Conservation (phyloP, 2,888 invertebrate species). For the Lordiphosa fenestrarum region DNA sequence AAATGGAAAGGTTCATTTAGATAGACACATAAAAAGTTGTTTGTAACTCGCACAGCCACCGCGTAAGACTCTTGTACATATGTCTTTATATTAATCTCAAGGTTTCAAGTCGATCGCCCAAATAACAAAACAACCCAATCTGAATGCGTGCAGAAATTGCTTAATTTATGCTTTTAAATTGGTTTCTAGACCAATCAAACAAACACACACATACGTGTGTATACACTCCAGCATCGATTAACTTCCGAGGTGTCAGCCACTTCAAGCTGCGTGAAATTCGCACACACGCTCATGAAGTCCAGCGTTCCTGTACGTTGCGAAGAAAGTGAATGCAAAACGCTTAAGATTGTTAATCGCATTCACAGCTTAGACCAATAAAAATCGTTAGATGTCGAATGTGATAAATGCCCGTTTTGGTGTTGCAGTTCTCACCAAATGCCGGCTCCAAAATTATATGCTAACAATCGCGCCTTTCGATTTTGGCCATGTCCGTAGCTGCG, state of each 20-base stretch:
- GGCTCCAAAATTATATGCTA: constrained; percentile 50
- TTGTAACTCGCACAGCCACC: constrained; percentile 4
- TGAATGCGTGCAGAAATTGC: not conserved
- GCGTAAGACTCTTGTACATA: not conserved
- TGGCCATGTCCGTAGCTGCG: constrained; percentile 20
- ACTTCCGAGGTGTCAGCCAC: not conserved
- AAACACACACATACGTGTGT: not conserved
- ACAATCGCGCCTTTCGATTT: constrained; percentile 38
- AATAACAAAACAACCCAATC: constrained; percentile 1
- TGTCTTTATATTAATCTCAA: constrained; percentile 2
- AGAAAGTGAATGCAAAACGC: no score
- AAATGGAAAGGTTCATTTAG: constrained; percentile 4
- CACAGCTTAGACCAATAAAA: no score
- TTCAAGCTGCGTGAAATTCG: no score
- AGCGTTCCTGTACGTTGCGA: no score
- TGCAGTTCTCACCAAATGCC: constrained; percentile 45
- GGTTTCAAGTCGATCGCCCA: not conserved
- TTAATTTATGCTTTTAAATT: constrained; percentile 4
- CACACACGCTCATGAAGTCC: no score
- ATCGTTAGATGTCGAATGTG: not conserved
- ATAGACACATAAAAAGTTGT: not conserved
- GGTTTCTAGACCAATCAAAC: not conserved
- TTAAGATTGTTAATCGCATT: no score
- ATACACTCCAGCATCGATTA: no score
- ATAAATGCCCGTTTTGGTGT: not conserved